Evolutionary conservation across 2,113 vertebrate species (phyloP).

Genomic region (Oncorhynchus mykiss): DNA sequence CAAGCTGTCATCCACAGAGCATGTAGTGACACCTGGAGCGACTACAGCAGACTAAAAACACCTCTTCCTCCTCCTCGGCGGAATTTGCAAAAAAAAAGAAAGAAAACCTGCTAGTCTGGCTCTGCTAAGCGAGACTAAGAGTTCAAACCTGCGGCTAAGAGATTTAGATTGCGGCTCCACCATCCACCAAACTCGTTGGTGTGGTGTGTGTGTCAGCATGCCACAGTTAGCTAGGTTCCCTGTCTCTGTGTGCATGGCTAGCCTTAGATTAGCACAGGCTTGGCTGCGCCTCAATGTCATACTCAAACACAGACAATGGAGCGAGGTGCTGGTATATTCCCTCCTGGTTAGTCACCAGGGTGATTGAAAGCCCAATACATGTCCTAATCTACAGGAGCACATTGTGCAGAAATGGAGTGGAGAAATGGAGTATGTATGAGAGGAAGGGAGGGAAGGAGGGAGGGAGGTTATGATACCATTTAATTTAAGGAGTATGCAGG

Average conservation of each 20-base stretch:
- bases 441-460: background rate
- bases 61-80: constrained; percentile 27
- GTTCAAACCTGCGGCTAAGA: constrained; percentile 47
- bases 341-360: constrained; percentile 25
- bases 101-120: constrained; percentile 48
- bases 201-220: too few relatives aligned
- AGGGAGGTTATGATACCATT: background rate
- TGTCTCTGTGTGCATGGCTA: constrained; percentile 38
- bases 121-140: constrained; percentile 52
- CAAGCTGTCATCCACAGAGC: constrained; percentile 63
- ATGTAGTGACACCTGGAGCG: constrained; percentile 51
- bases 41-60: constrained; percentile 45
- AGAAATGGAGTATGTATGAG: too few relatives aligned
- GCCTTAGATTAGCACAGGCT: constrained; percentile 34
- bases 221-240: constrained; percentile 24
- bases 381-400: constrained; percentile 48
- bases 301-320: constrained; percentile 37
- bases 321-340: constrained; percentile 31
- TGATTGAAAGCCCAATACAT: constrained; percentile 34
- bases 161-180: constrained; percentile 49
- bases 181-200: background rate
- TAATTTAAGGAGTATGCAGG: constrained; percentile 7
- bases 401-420: background rate
- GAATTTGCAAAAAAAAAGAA: constrained; percentile 41
- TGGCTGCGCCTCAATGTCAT: constrained; percentile 26